Base-by-base conservation (phyloP, 1,140 invertebrate genomes). In the Anthonomus grandis region DNA sequence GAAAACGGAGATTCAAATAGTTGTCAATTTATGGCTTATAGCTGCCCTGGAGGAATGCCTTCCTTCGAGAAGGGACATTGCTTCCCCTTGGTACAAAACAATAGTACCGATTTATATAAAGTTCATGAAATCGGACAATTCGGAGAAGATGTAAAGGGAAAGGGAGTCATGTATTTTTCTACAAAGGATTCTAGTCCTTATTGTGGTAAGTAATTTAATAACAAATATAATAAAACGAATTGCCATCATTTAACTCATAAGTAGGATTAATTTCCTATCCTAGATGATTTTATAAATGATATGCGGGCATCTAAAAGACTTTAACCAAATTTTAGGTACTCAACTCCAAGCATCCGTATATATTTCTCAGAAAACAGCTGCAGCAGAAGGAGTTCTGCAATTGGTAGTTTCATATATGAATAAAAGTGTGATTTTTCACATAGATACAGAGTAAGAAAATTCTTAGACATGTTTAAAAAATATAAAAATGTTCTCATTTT, bases 111-210 rank as follows among this genome's bases (percentile, higher is more conserved):
- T 13, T 60, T 51, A n/a, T 73, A 70, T 47, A 54, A 60, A 46
- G 61, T 39, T 2, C 59, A 68, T 41, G 61, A 66, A 48, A 62
- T 72, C 3, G 71, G 71, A 21, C 61, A 57, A 21, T 64, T 73
- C 17, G 72, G 72, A 5, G 70, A 70, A 62, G 65, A 72, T 52
- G 63, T 60, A 6, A 64, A 34, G 45, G 74, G 71, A 21, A 57
- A 70, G 41, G 74, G 74, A 38, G 63, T 74, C 8, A 72, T 75
- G 65, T 76, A 72, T 60, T 69, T 76, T 18, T 65, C 67, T 8
- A 75, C 74, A 1, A 63, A 65, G 57, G 63, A 56, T 27, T 46
- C 59, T 18, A 56, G 57, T 23, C 69, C 68, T 5, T 75, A 56
- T 65, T 76, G 74, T 59, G 74, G 74, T 72, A 67, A 64, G 60